phyloP scores from a whole-genome alignment of 2,888 invertebrate species.

The Acronicta leporina region DNA sequence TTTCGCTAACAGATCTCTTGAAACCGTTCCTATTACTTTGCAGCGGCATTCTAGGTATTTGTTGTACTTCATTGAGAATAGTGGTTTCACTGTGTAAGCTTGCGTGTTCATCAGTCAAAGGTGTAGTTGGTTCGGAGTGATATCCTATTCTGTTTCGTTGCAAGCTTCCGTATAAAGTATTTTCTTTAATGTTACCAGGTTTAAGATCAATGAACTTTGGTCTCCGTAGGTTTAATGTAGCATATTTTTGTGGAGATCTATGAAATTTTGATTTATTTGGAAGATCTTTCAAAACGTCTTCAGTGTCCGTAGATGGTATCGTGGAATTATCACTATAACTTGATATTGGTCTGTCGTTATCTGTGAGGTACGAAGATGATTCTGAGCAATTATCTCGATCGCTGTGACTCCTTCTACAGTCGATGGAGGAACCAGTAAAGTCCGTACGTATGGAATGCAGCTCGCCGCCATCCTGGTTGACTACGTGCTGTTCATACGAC shows the following conservation, averaged over 20 bases:
- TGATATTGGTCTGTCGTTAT: conserved; percentile 86
- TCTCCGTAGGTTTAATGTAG: conserved; percentile 83
- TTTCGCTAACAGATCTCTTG: conserved; percentile 84
- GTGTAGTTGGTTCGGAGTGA: conserved; percentile 87
- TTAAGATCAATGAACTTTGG: conserved; percentile 86
- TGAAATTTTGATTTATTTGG: conserved; percentile 85
- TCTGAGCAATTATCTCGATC: conserved; percentile 88
- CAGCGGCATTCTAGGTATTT: conserved; percentile 83
- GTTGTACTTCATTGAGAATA: conserved; percentile 80
- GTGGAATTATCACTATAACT: conserved; percentile 87
- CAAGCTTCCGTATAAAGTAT: conserved; percentile 78
- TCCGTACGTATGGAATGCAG: conserved; percentile 85
- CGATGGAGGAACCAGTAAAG: conserved; percentile 79
- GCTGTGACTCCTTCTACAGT: conserved; percentile 84
- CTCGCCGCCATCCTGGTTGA: conserved; percentile 80
- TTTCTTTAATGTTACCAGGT: conserved; percentile 71
- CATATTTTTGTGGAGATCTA: conserved; percentile 86
- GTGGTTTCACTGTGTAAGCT: conserved; percentile 74
- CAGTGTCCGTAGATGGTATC: conserved; percentile 85
- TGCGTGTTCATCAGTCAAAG: conserved; percentile 74
- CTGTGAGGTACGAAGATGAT: conserved; percentile 85
- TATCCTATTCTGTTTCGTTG: conserved; percentile 84
- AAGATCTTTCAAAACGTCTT: conserved; percentile 85
- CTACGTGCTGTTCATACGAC: conserved; percentile 77
- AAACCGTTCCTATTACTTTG: conserved; percentile 84